Base-by-base conservation (phyloP, 2,797 vertebrate species). In the Aulostomus chinensis region DNA sequence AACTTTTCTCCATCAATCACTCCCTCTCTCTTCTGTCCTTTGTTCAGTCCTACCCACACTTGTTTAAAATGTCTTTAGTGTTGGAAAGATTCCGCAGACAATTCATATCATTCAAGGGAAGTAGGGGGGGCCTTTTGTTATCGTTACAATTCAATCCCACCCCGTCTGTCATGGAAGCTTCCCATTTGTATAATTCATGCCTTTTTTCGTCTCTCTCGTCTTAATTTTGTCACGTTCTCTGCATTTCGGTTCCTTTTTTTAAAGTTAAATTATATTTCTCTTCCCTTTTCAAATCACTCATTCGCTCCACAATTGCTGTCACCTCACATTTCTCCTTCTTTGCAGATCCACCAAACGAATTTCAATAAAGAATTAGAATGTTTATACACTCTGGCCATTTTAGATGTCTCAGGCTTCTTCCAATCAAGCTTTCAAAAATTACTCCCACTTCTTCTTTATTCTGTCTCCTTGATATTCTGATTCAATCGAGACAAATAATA, bases 101-200 rank as follows among this genome's bases (percentile, higher is more conserved):
- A 58, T 81, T 73, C 34, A 46, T 65, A 69, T 63, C 31, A 65
- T 47, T 68, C 25, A 30, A 25, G 13, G 40, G 42, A 17, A 8
- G n/a, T n/a, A n/a, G n/a, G n/a, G n/a, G n/a, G n/a, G n/a, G n/a
- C n/a, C 46, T 58, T 81, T 65, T 40, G 58, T 70, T 81, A 59
- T 68, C 68, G 58, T 73, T 26, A 56, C 58, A 64, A 50, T 46
- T 46, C 42, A 48, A 38, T 49, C 32, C 29, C 14, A 13, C n/a
- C 16, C 24, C 55, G 59, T 69, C 57, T 47, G 52, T 64, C 52
- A 52, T 46, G 52, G 47, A 29, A 49, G 39, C 49, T 39, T 46
- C 60, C 34, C 32, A 53, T 51, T 73, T 58, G 46, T 53, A 65
- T 65, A 69, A 78, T 72, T 56, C 30, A 73, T 64, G 51, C 34